Conservation (phyloP, 2,888 invertebrate species). For the Nomada fucata region DNA sequence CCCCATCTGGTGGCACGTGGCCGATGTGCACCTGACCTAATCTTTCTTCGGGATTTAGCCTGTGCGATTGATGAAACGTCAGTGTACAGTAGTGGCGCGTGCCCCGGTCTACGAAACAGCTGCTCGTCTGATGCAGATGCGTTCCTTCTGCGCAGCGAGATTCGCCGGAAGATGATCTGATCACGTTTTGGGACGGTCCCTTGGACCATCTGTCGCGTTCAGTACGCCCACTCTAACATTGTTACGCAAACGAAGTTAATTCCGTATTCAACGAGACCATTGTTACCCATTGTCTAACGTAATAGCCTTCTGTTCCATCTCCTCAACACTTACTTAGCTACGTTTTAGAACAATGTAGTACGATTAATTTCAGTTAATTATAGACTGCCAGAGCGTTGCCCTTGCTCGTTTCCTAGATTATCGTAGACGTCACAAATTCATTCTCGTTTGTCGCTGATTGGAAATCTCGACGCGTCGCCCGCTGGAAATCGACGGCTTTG, state of each 20-base stretch:
- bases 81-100: slow-evolving; percentile 59
- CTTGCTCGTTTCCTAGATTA: neutral
- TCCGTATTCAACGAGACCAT: neutral
- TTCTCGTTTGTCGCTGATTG: neutral
- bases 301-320: neutral
- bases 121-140: slow-evolving; percentile 61
- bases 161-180: slow-evolving; percentile 35
- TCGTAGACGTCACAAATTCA: too few species aligned
- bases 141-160: slow-evolving; percentile 8
- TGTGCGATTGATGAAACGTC: slow-evolving; percentile 48
- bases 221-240: slow-evolving; percentile 8
- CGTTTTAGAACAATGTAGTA: neutral
- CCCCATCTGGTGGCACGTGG: slow-evolving; percentile 67
- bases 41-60: slow-evolving; percentile 57
- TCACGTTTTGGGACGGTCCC: slow-evolving; percentile 25
- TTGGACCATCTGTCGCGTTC: slow-evolving; percentile 33
- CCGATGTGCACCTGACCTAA: slow-evolving; percentile 71
- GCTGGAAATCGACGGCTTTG: neutral
- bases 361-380: slow-evolving; percentile 18
- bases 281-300: neutral
- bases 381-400: neutral
- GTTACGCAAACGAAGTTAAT: slow-evolving; percentile 24
- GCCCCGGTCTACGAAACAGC: slow-evolving; percentile 59
- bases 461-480: too few species aligned
- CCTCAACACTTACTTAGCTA: neutral